Conservation (phyloP, 92 coral and sea anemone species). For the Heliopora coerulea region DNA sequence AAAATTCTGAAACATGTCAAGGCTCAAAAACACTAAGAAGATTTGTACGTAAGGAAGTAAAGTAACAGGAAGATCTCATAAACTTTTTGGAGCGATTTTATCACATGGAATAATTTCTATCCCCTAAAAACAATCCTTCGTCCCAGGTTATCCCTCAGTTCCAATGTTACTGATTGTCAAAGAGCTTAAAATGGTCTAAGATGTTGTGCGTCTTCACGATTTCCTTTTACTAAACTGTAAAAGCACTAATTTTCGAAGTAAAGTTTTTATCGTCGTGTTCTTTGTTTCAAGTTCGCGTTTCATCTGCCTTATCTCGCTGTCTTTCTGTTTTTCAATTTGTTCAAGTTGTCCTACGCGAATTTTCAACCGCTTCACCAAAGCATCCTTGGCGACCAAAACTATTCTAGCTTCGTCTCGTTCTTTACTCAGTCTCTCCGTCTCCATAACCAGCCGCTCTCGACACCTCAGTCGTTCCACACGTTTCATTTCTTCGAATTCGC, state of each 20-base stretch:
- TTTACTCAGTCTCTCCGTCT: conserved; percentile 10
- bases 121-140: too few species aligned
- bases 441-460: conserved; percentile 6
- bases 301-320: conserved; percentile 17
- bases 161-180: too few species aligned
- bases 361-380: neutral
- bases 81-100: too few species aligned
- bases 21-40: too few species aligned
- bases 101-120: too few species aligned
- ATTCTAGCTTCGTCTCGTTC: conserved; percentile 18
- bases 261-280: conserved; percentile 6
- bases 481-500: neutral
- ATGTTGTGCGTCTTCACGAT: neutral
- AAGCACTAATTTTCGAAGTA: conserved; percentile 18
- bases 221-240: conserved; percentile 11
- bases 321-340: conserved; percentile 8
- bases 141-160: too few species aligned
- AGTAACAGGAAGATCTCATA: too few species aligned
- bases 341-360: conserved; percentile 25
- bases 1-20: too few species aligned
- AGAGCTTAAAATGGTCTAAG: too few species aligned
- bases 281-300: conserved; percentile 22
- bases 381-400: neutral
- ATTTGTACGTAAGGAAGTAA: too few species aligned
- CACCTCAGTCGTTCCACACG: conserved; percentile 7